Percentiles rank a stretch among this genome's conserved stretches.
Conservation (phyloP, 30 jellyfish, hydroid and myxozoan species). For the Aurelia sp. region DNA sequence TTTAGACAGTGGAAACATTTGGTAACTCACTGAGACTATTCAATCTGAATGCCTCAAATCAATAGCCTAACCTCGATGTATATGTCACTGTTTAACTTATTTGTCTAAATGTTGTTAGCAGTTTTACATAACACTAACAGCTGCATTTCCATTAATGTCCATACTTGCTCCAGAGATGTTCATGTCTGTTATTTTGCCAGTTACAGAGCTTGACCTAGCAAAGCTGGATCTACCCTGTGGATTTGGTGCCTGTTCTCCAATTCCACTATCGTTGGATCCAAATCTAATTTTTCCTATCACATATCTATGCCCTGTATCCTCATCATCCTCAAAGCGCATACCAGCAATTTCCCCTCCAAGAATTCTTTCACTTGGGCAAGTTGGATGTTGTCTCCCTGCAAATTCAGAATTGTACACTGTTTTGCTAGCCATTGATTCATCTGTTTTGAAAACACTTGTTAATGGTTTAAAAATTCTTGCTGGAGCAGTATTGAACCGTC, state of each 20-base stretch:
- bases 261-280: not conserved
- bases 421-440: constrained; percentile 31
- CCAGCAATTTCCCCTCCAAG: constrained; percentile 55
- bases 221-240: too few species aligned
- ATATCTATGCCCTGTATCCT: constrained; percentile 78
- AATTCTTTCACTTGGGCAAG: constrained; percentile 53
- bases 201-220: too few species aligned
- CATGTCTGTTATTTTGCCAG: too few species aligned
- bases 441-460: constrained; percentile 52
- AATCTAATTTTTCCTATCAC: constrained; percentile 24
- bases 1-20: too few species aligned
- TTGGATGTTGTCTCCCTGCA: constrained; percentile 35
- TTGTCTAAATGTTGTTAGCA: too few species aligned
- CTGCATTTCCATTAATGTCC: too few species aligned
- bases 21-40: too few species aligned
- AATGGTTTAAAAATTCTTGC: constrained; percentile 64
- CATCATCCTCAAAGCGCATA: constrained; percentile 50
- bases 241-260: not conserved
- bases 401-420: constrained; percentile 28
- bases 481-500: constrained; percentile 61
- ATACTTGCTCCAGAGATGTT: too few species aligned
- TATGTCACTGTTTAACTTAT: too few species aligned
- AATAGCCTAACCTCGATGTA: too few species aligned
- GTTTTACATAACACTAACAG: too few species aligned
- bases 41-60: too few species aligned